Evolutionary conservation across 1,140 invertebrate species (phyloP).

Genomic region (Rhizoglyphus robini): DNA sequence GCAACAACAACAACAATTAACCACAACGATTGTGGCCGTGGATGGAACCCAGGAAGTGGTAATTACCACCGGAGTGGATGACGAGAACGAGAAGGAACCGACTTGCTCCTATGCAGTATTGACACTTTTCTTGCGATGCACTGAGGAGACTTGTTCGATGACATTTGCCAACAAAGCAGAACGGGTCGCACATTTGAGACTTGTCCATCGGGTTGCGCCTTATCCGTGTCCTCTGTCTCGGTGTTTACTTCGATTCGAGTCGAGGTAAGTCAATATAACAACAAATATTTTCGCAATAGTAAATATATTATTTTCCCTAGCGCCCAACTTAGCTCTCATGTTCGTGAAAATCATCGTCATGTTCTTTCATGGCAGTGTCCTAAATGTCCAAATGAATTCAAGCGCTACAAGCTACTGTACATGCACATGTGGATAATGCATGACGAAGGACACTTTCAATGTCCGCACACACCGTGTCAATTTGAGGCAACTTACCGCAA

Average conservation of each 20-base stretch:
- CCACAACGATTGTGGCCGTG: background rate
- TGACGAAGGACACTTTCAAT: background rate
- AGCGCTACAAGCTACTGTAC: background rate
- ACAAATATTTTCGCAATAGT: background rate
- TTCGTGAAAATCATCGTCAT: background rate
- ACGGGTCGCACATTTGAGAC: background rate
- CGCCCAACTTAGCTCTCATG: background rate
- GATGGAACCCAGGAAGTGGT: background rate
- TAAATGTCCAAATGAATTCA: background rate
- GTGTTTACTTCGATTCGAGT: background rate
- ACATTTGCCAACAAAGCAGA: background rate
- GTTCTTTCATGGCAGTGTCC: background rate
- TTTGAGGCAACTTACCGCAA: background rate
- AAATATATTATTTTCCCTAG: background rate
- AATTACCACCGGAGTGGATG: background rate
- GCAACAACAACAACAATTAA: background rate
- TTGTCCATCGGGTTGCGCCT: background rate
- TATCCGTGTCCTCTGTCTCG: background rate
- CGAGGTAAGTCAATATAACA: background rate
- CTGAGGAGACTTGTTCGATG: background rate
- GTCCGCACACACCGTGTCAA: background rate
- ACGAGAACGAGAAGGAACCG: background rate
- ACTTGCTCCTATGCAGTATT: background rate
- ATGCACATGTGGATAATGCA: conserved; percentile 4
- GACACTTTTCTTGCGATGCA: background rate